Base-by-base conservation (phyloP, 2,797 vertebrate species). In the Spinus olivaceus region DNA sequence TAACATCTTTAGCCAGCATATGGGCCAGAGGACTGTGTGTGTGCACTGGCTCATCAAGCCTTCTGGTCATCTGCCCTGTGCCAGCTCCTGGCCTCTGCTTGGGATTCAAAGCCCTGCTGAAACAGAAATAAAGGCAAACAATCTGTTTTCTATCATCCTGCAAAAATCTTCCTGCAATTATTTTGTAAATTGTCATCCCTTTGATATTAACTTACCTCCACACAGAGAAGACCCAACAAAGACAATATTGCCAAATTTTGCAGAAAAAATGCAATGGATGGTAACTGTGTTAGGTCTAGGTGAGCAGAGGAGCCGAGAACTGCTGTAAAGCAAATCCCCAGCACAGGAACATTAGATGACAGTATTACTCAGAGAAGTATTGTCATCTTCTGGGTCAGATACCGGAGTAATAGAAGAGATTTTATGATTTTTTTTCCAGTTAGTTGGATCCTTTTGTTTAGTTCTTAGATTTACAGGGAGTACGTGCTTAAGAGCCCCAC, bases 401-500 rank as follows among this genome's bases (percentile, higher is more conserved):
- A 32, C 3, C 19, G 37, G 14, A 70, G 2, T 47, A 56, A 14
- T 37, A 77, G 3, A 66, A 60, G 35, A 67, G 8, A 61, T 24
- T n/a, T 71, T 22, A 66, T 12, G 3, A 2, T 37, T 8, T 8
- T 42, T 37, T 50, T 71, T 7, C 33, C 35, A 35, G 35, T 35
- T 35, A 35, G 9, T 35, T 35, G 9, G 10, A 69, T 63, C 3
- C 3, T 73, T 85, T 64, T 27, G 5, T 64, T 59, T 42, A 42
- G 41, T 42, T 19, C 41, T 42, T 19, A 53, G 12, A 28, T 84
- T 81, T 59, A n/a, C 15, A 9, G 49, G 12, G 49, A 56, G 1
- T 19, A 32, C 1, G 2, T 39, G 9, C n/a, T 60, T 80, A 60
- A 82, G 24, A 71, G 5, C 3, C 15, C 5, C 0, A 0, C 4